Evolutionary conservation across 2,113 vertebrate genomes (phyloP).

Genomic region (Scatophagus argus): DNA sequence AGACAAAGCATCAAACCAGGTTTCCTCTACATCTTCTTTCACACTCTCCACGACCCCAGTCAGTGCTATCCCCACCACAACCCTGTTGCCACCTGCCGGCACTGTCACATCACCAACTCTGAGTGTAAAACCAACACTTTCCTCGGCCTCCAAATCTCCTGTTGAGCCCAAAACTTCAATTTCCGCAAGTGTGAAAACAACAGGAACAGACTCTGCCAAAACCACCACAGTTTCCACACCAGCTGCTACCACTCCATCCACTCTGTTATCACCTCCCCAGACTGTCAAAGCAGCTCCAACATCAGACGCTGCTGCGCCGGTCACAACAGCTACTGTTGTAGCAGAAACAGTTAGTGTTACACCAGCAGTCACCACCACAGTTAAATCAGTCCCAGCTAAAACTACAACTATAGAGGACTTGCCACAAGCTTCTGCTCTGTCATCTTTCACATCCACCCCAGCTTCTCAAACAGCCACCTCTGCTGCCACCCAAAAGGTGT

Average conservation of each 20-base stretch:
- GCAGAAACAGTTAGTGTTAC: background rate
- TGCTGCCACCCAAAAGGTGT: background rate
- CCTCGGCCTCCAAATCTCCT: slow-evolving; percentile 1
- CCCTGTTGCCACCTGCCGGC: background rate
- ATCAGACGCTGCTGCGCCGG: background rate
- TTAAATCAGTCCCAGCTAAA: slow-evolving; percentile 19
- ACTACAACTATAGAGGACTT: slow-evolving; percentile 7
- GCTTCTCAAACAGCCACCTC: background rate
- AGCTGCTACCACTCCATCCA: background rate
- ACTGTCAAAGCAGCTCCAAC: background rate
- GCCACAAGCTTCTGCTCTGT: background rate
- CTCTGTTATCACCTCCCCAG: background rate
- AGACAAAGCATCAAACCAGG: background rate
- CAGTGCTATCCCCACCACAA: background rate
- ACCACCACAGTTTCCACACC: slow-evolving; percentile 1
- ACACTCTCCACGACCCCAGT: background rate
- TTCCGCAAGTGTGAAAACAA: slow-evolving; percentile 18
- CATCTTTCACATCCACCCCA: background rate
- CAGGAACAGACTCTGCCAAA: slow-evolving; percentile 16
- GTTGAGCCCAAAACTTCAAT: slow-evolving; percentile 18
- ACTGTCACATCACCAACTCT: background rate
- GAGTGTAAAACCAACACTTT: slow-evolving; percentile 8
- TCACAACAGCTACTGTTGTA: background rate
- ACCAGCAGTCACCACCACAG: slow-evolving; percentile 30
- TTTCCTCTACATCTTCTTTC: slow-evolving; percentile 2